Evolutionary conservation across 1,140 invertebrate genomes (phyloP), one percentile per base, ranked within the genome.

Genomic region (Aricia agestis): DNA sequence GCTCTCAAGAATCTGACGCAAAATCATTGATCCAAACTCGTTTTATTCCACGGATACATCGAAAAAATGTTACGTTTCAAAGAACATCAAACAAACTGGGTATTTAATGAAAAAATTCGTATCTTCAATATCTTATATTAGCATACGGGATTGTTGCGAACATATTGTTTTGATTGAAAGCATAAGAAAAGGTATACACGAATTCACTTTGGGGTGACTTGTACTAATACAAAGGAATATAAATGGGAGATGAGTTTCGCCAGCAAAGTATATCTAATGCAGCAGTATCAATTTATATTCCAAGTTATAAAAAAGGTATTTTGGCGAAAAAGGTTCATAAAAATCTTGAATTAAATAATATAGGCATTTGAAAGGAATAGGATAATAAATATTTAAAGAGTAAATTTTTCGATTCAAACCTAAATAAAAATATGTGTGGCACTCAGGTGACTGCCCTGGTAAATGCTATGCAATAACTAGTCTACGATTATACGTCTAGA

Each of bases 131-230:
- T 63, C 11, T 63, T n/a, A 63, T 63, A 63, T 63, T 63, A 63
- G 17, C 59, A 63, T 63, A 63, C 18, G 59, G 10, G 18, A 63
- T 18, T 63, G 19, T 19, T 10, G 2, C 10, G 18, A 63, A 63
- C 19, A 19, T 63, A 63, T 25, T 63, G 59, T 63, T 63, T 63
- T 63, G 59, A 63, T 63, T 63, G 59, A 63, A 63, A 63, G 18
- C 59, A 63, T 7, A 9, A 18, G 19, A 63, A 63, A 63, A 63
- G 19, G 59, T 31, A 63, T 63, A 19, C 11, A 63, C 18, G 59
- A 63, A 63, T 10, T 13, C 19, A 18, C 59, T 63, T 25, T 19
- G 59, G 19, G 59, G 45, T 52, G 45, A 52, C 45, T 52, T 11
- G 45, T 52, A 52, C 45, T 52, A 52, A 52, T 52, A 52, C 45